Conservation (phyloP, 2,888 invertebrate genomes). For the Pseudeuparius sepicola region DNA sequence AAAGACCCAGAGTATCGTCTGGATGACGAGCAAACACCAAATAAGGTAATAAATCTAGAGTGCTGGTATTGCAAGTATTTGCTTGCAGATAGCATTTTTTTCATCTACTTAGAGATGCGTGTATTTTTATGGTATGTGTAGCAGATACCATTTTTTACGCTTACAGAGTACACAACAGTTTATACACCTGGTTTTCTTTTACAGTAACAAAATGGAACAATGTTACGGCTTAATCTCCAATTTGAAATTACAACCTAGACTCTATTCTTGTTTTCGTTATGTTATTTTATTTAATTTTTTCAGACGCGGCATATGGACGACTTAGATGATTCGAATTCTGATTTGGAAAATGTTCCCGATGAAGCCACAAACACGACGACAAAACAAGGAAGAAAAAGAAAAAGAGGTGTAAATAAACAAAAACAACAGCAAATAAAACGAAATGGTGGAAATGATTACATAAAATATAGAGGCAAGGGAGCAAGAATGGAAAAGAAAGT, state of each 20-base stretch:
- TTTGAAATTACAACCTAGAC: no score
- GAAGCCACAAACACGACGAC: background rate
- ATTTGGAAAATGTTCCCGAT: background rate
- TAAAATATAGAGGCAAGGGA: background rate
- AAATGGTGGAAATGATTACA: conserved; percentile 1
- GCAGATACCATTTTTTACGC: background rate
- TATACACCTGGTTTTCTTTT: no score
- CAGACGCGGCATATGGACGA: no score
- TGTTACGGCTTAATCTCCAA: no score
- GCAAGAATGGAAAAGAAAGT: background rate
- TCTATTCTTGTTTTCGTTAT: no score
- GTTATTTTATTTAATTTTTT: no score
- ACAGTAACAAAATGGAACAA: no score
- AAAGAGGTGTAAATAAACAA: conserved; percentile 1
- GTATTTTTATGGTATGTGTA: background rate
- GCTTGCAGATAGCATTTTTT: conserved; percentile 1
- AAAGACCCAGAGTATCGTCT: background rate
- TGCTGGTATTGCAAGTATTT: background rate
- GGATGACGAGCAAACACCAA: background rate
- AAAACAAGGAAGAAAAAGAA: background rate
- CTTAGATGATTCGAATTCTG: no score
- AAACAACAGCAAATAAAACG: background rate
- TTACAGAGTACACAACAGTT: no score
- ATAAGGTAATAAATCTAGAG: background rate
- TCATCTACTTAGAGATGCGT: background rate